A percentile compares a stretch with the other conserved stretches of the same genome.
These are phyloP conservation scores for Phalacrocorax aristotelis DNA, from an alignment of 2,113 vertebrate genomes.

Conservation along the genomic window DNA sequence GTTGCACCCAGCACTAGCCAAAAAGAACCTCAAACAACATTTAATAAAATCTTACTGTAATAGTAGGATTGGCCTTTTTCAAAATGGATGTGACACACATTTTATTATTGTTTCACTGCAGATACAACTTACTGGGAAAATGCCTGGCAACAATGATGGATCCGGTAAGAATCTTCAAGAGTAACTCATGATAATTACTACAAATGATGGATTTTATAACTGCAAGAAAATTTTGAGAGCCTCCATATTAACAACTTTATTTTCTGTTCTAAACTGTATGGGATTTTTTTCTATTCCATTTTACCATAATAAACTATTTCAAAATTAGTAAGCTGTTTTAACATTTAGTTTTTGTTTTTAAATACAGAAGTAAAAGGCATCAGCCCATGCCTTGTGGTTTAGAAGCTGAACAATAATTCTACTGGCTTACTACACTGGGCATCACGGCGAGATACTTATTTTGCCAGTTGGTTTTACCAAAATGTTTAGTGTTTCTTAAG, in stretches of 20 bases:
- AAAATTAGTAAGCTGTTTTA: not conserved
- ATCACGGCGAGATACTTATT: not conserved
- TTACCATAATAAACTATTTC: not conserved
- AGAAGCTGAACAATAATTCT: not conserved
- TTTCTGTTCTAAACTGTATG: not conserved
- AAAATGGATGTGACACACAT: not conserved
- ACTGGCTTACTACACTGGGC: not conserved
- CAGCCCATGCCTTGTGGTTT: not conserved
- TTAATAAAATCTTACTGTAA: not conserved
- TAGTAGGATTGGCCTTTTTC: not conserved
- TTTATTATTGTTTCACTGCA: not conserved
- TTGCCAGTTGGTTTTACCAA: not conserved
- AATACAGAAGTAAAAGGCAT: not conserved
- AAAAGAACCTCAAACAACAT: not conserved
- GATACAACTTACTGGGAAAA: not conserved
- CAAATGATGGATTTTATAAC: not conserved
- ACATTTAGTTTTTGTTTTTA: not conserved
- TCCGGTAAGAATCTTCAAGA: not conserved
- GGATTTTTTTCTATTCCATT: not conserved
- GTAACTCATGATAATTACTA: not conserved
- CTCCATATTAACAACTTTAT: not conserved
- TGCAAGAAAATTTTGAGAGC: not conserved
- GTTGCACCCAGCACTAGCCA: not conserved
- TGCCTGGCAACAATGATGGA: not conserved
- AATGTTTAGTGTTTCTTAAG: not conserved